Conservation (phyloP, 2,113 vertebrate genomes). For the Oreamnos americanus region DNA sequence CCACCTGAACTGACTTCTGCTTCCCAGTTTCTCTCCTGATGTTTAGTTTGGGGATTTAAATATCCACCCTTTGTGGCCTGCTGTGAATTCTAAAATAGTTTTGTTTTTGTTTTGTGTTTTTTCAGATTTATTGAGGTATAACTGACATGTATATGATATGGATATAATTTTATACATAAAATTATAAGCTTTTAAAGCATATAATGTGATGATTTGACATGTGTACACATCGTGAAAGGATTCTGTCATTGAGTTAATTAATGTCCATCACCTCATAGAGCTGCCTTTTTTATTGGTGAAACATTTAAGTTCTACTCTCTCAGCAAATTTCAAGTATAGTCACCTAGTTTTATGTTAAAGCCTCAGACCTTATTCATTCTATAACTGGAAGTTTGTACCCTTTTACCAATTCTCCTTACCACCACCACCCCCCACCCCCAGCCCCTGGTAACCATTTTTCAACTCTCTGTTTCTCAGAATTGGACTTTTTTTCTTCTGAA, state of each 20-base stretch:
- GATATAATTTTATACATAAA: background rate
- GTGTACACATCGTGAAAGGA: background rate
- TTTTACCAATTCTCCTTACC: background rate
- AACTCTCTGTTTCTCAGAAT: background rate
- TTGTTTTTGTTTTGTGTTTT: background rate
- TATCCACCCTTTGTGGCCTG: background rate
- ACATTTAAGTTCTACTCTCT: background rate
- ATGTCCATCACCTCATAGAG: background rate
- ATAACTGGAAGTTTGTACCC: background rate
- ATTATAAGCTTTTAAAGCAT: background rate
- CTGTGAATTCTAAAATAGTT: background rate
- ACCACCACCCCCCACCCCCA: background rate
- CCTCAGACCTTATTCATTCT: background rate
- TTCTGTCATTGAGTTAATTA: background rate
- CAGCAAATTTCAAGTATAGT: background rate
- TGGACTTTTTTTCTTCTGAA: background rate
- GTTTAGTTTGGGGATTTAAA: background rate
- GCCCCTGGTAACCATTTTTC: background rate
- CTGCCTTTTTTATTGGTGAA: background rate
- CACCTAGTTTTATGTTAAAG: background rate
- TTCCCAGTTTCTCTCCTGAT: background rate
- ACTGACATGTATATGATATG: background rate
- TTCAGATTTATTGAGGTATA: background rate
- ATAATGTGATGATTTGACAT: background rate
- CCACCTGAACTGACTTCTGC: background rate